Evolutionary conservation across 2,888 invertebrate genomes (phyloP), one percentile per base, ranked within the genome.

Genomic region (Eledona agricola): DNA sequence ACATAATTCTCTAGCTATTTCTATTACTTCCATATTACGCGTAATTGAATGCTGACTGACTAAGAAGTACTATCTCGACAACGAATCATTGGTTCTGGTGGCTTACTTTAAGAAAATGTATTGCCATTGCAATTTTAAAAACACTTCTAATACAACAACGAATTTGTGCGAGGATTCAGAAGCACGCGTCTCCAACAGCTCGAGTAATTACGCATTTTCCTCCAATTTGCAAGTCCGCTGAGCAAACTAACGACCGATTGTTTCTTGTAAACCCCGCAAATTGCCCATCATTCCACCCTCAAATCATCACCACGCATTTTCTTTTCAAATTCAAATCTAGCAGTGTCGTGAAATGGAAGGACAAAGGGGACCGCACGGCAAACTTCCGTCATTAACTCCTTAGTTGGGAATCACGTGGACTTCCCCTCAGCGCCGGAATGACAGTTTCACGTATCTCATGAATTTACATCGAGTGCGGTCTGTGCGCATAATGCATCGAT

Each of bases 391-490:
- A 51, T 51, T 51, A 51, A 51, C 42, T 51, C 51, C 43, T 51
- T 51, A 51, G 42, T 47, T 46, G 11, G 34, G 31, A 40, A 40
- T 34, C 43, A 51, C 43, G 51, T 51, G 51, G 43, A 51, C 35
- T 51, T 35, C 35, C 34, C 28, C 43, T 16, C 15, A 20, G 9
- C 22, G 40, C 12, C 10, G 32, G 26, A 38, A 63, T 63, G 64
- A 61, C 62, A 60, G 60, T 66, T 55, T 66, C 66, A 61, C 64
- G 61, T 62, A 25, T 55, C 66, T 68, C 66, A 70, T 70, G 70
- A 70, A 70, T 70, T 70, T 67, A 69, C 68, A 68, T 70, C 62
- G 63, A 52, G 58, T 62, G 63, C 57, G 64, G 66, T 59, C 58
- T 55, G 57, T 52, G 55, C 60, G 61, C 58, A 61, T 65, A 63